Conservation (phyloP, 2,797 vertebrate genomes). For the Brachyrhaphis roseni region DNA sequence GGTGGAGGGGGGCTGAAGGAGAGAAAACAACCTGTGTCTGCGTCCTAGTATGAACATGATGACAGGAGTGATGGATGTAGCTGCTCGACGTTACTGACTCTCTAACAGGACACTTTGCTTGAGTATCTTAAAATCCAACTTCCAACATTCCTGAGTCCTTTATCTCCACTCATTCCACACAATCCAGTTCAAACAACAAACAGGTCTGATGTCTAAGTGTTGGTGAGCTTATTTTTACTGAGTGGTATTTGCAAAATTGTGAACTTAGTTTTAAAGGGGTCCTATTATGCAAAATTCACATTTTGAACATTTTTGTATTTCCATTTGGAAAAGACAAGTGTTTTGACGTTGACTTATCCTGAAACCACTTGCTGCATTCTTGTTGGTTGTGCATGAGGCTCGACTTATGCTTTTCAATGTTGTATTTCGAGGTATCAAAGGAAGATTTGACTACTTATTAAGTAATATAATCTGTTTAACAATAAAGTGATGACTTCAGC, state of each 20-base stretch:
- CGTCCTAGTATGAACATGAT: constrained; percentile 5
- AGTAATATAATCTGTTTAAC: background rate
- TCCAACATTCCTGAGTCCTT: background rate
- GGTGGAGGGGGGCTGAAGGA: background rate
- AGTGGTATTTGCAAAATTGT: background rate
- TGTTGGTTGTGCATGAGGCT: too few relatives aligned
- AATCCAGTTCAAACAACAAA: background rate
- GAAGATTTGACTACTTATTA: background rate
- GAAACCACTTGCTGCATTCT: too few relatives aligned
- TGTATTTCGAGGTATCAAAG: background rate
- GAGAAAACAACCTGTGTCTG: constrained; percentile 4
- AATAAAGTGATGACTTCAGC: background rate
- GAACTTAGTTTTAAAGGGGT: too few relatives aligned
- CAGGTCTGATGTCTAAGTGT: background rate
- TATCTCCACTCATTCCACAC: background rate
- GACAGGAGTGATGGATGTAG: background rate
- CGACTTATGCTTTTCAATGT: too few relatives aligned
- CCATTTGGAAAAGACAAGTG: too few relatives aligned
- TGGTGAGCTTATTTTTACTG: background rate
- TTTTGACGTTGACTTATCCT: too few relatives aligned
- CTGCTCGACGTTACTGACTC: background rate
- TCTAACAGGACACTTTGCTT: background rate
- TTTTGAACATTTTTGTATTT: too few relatives aligned
- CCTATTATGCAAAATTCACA: too few relatives aligned
- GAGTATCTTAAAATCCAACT: background rate